These are phyloP conservation scores for Brenthis daphne DNA, from an alignment of 2,888 invertebrate genomes.

Conservation along the genomic window DNA sequence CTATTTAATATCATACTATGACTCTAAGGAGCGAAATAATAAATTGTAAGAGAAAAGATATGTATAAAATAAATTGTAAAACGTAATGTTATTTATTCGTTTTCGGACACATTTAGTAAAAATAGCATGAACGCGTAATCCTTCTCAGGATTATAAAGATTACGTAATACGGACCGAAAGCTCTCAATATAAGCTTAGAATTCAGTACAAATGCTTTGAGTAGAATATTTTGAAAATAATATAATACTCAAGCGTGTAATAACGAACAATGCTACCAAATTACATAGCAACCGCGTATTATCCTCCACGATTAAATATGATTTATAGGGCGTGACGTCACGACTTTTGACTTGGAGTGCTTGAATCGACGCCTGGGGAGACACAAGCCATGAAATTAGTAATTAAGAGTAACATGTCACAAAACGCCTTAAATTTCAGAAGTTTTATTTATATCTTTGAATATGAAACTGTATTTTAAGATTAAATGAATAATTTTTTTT, in stretches of 20 bases:
- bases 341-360: conserved; percentile 49
- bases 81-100: not conserved
- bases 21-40: too few species aligned
- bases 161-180: conserved; percentile 18
- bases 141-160: conserved; percentile 4
- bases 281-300: conserved; percentile 50
- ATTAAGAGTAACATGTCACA: conserved; percentile 71
- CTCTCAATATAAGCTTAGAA: conserved; percentile 22
- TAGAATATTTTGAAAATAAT: conserved; percentile 31
- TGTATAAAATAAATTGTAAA: not conserved
- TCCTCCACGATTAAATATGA: conserved; percentile 67
- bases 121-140: not conserved
- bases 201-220: conserved; percentile 32
- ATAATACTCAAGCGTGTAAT: conserved; percentile 37
- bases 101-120: not conserved
- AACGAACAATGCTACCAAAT: conserved; percentile 42
- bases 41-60: not conserved
- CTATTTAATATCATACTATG: too few species aligned
- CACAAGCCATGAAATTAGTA: conserved; percentile 75
- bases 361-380: conserved; percentile 59
- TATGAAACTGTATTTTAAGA: not conserved
- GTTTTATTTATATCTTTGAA: conserved; percentile 13
- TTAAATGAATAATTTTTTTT: not conserved
- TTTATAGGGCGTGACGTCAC: conserved; percentile 69
- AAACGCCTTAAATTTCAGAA: conserved; percentile 19